These are phyloP conservation scores for Aphrophora alni DNA, from an alignment of 2,888 invertebrate genomes.

Conservation along the genomic window DNA sequence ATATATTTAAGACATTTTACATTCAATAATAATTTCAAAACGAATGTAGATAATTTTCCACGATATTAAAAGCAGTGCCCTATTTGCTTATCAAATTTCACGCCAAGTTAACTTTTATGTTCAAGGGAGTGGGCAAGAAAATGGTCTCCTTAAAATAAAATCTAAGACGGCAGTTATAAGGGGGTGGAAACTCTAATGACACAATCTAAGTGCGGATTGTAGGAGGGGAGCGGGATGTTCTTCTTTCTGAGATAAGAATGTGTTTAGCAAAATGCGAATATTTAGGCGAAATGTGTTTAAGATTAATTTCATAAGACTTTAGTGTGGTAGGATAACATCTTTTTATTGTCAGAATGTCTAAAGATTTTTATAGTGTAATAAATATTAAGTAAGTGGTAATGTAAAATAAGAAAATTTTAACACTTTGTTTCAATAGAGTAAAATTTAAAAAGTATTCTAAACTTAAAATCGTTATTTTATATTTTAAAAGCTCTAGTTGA, in stretches of 20 bases:
- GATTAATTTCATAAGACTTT: background rate
- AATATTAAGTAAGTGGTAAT: no score
- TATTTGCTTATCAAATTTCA: conserved; percentile 9
- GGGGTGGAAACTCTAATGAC: background rate
- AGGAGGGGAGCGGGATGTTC: background rate
- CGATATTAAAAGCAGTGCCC: background rate
- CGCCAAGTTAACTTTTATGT: background rate
- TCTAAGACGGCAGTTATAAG: background rate
- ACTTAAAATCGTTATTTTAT: no score
- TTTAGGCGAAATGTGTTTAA: background rate
- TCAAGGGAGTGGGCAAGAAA: background rate
- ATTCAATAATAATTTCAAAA: background rate
- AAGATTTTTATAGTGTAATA: no score
- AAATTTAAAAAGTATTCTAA: no score
- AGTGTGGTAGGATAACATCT: background rate
- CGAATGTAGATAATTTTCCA: background rate
- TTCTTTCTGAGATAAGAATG: background rate
- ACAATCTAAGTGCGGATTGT: background rate
- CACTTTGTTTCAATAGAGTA: no score
- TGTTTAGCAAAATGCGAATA: background rate
- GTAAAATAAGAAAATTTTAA: no score
- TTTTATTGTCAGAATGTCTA: no score
- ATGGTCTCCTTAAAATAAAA: conserved; percentile 1
- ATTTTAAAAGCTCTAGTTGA: no score
- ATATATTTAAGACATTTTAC: no score